Base-by-base conservation (phyloP, 2,797 vertebrate genomes). In the Cirrhinus mrigala region DNA sequence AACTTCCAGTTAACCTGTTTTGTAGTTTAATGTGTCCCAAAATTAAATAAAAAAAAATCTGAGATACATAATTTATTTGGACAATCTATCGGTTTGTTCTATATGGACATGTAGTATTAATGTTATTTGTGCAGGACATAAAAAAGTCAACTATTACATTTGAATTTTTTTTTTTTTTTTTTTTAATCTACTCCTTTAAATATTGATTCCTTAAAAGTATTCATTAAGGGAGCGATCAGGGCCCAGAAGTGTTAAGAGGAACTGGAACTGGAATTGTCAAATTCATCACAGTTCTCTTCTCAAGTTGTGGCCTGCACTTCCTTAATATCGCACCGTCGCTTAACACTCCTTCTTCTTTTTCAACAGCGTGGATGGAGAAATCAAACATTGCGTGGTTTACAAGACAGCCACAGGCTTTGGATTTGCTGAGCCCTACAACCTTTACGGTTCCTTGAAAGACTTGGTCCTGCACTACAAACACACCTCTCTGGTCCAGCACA, bases 381-480 rank as follows among this genome's bases (percentile, higher is more conserved):
- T 98, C 88, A 99, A 99, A 94, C 98, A 99, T 92, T 99, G 98
- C 85, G 98, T 99, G 94, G 99, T 99, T 94, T 99, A 98, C 96
- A 99, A 99, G 93, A 99, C 98, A 0, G 96, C 97, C 70, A 97
- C 97, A 0, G 98, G 98, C 86, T 99, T 93, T 18, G 98, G 98
- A 94, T 99, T 99, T 22, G 98, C 98, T 0, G 98, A 99, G 94
- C 98, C 98, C 79, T 99, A 99, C 93, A 99, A 99, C 95, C 93
- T 99, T 93, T 99, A 99, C 94, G 94, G 94, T 95, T 98, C 98
- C 0, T 93, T 99, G 83, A 98, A 98, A 93, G 98, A 99, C 96
- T 97, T 99, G 92, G 98, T 99, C 91, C 97, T 99, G 90, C 98
- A 99, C 96, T 99, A 99, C 95, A 98, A 99, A 94, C 98, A 99